A percentile compares a stretch with the other conserved stretches of the same genome.
Evolutionary conservation across 2,113 vertebrate species (phyloP).

Genomic region (Zosterops japonicus): DNA sequence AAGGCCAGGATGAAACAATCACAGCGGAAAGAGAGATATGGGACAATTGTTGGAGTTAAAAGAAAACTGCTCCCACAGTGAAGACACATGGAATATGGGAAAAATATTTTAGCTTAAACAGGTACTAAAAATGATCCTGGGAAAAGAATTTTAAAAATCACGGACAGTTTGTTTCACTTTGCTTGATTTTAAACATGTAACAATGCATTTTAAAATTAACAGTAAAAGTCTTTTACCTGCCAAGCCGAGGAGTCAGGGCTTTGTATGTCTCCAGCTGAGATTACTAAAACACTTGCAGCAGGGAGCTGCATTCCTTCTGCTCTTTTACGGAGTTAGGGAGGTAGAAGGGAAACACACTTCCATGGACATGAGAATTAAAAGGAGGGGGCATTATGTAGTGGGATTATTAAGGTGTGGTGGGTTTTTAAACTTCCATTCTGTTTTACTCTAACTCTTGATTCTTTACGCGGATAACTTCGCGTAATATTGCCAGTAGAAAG

Average conservation of each 20-base stretch:
- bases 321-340: not conserved
- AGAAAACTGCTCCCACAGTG: not conserved
- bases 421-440: not conserved
- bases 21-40: not conserved
- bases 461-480: not conserved
- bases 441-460: not conserved
- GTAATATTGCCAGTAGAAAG: not conserved
- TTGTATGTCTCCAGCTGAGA: slow-evolving; percentile 30
- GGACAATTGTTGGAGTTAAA: not conserved
- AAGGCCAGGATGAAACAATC: slow-evolving; percentile 22
- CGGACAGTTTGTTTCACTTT: not conserved
- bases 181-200: not conserved
- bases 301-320: slow-evolving; percentile 54
- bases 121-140: not conserved
- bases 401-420: not conserved
- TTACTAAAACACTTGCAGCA: slow-evolving; percentile 30
- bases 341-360: not conserved
- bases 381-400: not conserved
- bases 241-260: not conserved
- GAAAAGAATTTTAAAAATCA: not conserved
- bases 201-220: not conserved
- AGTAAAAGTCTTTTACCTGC: not conserved
- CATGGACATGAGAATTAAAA: not conserved
- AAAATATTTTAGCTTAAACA: not conserved
- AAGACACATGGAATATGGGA: not conserved